These are phyloP conservation scores for Spheniscus humboldti DNA, from an alignment of 2,797 vertebrate species.

Conservation along the genomic window DNA sequence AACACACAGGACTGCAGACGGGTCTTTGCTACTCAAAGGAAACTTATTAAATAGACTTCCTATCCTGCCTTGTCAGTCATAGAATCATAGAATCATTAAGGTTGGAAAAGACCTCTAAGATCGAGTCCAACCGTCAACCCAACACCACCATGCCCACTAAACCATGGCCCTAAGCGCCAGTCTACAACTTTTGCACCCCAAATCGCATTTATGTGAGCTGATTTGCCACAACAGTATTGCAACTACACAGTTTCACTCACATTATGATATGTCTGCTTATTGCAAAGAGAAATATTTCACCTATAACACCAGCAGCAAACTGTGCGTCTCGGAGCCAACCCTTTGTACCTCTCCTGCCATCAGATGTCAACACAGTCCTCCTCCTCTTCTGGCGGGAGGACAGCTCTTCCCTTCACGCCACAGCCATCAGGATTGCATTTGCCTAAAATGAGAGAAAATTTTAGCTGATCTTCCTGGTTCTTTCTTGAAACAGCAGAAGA, in stretches of 20 bases:
- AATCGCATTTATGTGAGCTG: not conserved
- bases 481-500: not conserved
- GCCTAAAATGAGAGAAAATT: not conserved
- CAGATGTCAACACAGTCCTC: not conserved
- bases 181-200: not conserved
- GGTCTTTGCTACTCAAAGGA: not conserved
- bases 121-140: too few relatives aligned
- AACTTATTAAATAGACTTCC: not conserved
- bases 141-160: too few relatives aligned
- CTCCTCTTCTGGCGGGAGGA: not conserved
- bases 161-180: too few relatives aligned
- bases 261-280: not conserved
- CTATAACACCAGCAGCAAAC: not conserved
- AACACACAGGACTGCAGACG: not conserved
- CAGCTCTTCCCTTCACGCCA: not conserved
- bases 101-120: too few relatives aligned
- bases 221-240: not conserved
- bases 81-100: too few relatives aligned
- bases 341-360: not conserved
- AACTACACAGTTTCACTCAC: not conserved
- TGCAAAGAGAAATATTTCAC: not conserved
- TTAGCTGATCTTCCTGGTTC: not conserved
- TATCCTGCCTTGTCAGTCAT: not conserved
- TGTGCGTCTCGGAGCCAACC: rapidly evolving
- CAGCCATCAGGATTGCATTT: not conserved